Base-by-base conservation (phyloP, 2,113 vertebrate genomes). In the Corvus cornix region DNA sequence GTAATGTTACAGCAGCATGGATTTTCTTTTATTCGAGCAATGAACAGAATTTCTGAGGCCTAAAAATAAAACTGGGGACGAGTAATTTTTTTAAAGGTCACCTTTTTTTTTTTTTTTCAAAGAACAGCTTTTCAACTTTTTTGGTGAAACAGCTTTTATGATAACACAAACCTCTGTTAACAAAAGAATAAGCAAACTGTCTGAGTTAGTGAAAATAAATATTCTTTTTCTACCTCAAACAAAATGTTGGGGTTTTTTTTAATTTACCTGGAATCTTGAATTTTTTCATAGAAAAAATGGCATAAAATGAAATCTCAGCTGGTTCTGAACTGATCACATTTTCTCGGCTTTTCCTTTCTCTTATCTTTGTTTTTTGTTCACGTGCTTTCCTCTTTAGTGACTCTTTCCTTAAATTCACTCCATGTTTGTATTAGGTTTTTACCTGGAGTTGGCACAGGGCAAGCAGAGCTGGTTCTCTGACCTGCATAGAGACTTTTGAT, bases 391-490 rank as follows among this genome's bases (percentile, higher is more conserved):
- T 82, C 79, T 80, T 74, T 20, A 48, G 59, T 48, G 46, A 48
- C 21, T 75, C 33, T 85, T 87, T 82, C 56, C 75, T 84, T 55
- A 72, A 31, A 88, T 70, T 84, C 56, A 23, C 41, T 62, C 48
- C 0, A 1, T 82, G 74, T 85, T 91, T 90, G 37, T 60, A 27
- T 75, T 26, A 68, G 18, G 10, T 52, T 88, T 84, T 72, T 72
- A n/a, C 48, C 56, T 46, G 35, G 26, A 89, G 60, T 64, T 93
- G 93, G 80, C 72, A 90, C n/a, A 53, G 88, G 62, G 51, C 67
- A 63, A 51, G 67, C 66, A 87, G 81, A 89, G 73, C 83, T 78
- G 62, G 28, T 76, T 93, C 72, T 96, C 76, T 92, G 80, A 94
- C 93, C 95, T 93, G 92, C 80, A 30, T 1, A 39, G 74, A 60